A percentile compares a stretch with the other conserved stretches of the same genome.
Evolutionary conservation across 1,140 invertebrate genomes (phyloP).

Genomic region (Pygmarrhopalites habei): DNA sequence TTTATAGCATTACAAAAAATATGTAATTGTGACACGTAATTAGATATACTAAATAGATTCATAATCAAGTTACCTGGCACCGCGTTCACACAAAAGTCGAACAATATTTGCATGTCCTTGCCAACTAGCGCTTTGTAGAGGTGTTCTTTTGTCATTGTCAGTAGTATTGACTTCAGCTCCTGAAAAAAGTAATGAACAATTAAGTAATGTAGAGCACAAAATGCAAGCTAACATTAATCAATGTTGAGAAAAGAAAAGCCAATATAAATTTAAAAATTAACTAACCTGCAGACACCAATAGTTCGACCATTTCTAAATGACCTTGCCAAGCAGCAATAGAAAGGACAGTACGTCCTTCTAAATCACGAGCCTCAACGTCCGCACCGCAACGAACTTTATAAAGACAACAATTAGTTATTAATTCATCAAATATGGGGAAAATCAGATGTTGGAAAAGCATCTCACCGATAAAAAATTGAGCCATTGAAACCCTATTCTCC

Average conservation of each 20-base stretch:
- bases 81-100: conserved; percentile 65
- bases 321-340: conserved; percentile 81
- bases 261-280: no score
- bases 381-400: conserved; percentile 68
- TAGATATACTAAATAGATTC: no score
- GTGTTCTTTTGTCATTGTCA: conserved; percentile 81
- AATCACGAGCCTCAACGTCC: conserved; percentile 76
- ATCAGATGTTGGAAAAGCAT: no score
- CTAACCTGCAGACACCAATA: conserved; percentile 68
- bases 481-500: conserved; percentile 80
- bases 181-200: no score
- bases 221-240: no score
- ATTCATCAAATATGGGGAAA: no score
- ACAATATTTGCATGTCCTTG: conserved; percentile 82
- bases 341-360: conserved; percentile 62
- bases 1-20: no score
- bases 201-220: no score
- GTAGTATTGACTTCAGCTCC: conserved; percentile 77
- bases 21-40: no score
- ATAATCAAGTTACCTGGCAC: no score
- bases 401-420: no score
- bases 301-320: conserved; percentile 77
- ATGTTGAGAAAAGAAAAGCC: no score
- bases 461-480: conserved; percentile 70
- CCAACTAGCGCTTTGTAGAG: conserved; percentile 91